Percentiles rank a stretch among this genome's conserved stretches.
Conservation (phyloP, 2,113 vertebrate species). For the Protomyctophum bolini region DNA sequence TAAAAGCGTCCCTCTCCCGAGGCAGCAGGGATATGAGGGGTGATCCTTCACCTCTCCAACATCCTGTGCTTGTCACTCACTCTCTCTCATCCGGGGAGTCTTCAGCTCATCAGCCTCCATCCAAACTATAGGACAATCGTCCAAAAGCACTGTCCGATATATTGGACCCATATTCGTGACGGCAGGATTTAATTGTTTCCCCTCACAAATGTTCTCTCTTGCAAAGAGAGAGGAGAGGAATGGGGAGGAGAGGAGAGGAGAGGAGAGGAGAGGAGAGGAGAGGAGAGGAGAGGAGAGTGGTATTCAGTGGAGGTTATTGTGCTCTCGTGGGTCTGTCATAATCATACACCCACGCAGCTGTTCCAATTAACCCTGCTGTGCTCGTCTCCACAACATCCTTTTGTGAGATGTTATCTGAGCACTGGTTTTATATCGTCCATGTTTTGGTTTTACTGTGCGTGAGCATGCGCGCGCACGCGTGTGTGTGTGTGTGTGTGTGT, state of each 20-base stretch:
- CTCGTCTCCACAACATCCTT: not conserved
- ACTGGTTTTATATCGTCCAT: not conserved
- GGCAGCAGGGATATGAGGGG: not conserved
- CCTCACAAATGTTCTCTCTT: not conserved
- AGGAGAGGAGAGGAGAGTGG: no score
- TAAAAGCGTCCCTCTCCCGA: conserved; percentile 5
- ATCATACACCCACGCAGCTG: conserved; percentile 11
- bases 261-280: no score
- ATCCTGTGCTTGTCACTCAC: not conserved
- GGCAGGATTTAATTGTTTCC: no score
- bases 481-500: not conserved
- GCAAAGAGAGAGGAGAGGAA: no score
- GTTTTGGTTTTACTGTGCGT: not conserved
- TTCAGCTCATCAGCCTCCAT: not conserved
- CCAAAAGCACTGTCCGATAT: no score
- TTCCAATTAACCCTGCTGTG: conserved; percentile 5
- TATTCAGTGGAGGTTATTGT: not conserved
- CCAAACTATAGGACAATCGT: no score
- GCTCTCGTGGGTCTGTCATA: conserved; percentile 1
- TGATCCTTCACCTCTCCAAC: conserved; percentile 6
- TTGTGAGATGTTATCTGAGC: not conserved
- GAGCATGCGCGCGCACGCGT: not conserved
- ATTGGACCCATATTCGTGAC: no score
- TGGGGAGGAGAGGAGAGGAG: no score
- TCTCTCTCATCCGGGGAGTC: not conserved